A percentile compares a stretch with the other conserved stretches of the same genome.
phyloP scores from a whole-genome alignment of 2,113 vertebrate species.

The Mirounga angustirostris region DNA sequence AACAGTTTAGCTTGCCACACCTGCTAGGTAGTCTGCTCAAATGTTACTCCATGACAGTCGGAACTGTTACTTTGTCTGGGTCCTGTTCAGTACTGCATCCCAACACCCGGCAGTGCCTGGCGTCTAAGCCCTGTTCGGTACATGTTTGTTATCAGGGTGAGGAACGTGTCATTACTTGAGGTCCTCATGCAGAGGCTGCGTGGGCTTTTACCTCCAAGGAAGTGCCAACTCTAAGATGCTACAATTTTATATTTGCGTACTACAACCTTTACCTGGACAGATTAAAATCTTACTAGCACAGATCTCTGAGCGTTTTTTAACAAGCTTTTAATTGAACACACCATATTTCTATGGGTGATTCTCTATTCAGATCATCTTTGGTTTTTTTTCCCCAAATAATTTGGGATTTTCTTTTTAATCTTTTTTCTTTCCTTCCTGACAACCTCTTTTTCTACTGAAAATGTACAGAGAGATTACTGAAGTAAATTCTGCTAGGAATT shows the following conservation, averaged over 20 bases:
- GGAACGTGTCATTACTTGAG: not conserved
- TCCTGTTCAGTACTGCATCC: not conserved
- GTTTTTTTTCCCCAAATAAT: not conserved
- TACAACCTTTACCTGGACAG: not conserved
- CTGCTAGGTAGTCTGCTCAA: not conserved
- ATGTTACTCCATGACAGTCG: not conserved
- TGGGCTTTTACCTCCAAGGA: not conserved
- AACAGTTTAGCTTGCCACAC: not conserved
- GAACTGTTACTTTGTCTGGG: not conserved
- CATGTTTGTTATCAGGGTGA: not conserved
- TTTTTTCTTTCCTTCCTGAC: not conserved
- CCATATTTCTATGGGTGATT: not conserved
- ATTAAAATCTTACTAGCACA: not conserved
- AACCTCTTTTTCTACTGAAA: conserved; percentile 5
- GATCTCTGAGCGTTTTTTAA: not conserved
- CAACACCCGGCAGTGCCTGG: not conserved
- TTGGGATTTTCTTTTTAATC: not conserved
- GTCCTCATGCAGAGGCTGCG: not conserved
- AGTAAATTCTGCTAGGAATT: conserved; percentile 8
- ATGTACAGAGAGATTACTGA: not conserved
- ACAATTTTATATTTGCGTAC: not conserved
- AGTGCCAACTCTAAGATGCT: not conserved
- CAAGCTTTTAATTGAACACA: not conserved
- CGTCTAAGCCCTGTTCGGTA: not conserved
- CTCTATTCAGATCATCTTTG: not conserved